Conservation (phyloP, 2,797 vertebrate genomes). For the Platalea minor region DNA sequence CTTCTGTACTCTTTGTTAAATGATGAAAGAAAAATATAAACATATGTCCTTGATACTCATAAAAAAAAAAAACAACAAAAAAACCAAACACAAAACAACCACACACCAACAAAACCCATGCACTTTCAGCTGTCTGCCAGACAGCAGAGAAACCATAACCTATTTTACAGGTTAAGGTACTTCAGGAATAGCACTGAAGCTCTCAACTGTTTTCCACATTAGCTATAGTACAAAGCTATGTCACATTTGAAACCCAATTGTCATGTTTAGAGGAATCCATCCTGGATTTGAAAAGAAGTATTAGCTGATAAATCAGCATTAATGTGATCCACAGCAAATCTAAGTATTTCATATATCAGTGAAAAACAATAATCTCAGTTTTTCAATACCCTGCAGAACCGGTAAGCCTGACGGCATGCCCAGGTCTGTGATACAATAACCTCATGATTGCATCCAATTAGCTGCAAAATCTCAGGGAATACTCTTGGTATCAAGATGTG, state of each 20-base stretch:
- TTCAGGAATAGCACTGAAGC: background rate
- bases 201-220: background rate
- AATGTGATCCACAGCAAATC: background rate
- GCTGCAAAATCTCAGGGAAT: background rate
- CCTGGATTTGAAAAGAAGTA: background rate
- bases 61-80: background rate
- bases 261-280: background rate
- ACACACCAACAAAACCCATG: background rate
- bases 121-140: background rate
- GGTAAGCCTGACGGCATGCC: background rate
- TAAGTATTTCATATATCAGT: background rate
- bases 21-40: background rate
- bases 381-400: background rate
- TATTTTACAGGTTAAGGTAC: background rate
- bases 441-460: background rate
- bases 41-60: background rate
- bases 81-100: background rate
- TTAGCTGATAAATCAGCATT: background rate
- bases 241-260: background rate
- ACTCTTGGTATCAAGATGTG: background rate
- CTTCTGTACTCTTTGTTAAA: background rate
- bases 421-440: background rate
- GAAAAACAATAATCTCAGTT: background rate
- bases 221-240: background rate
- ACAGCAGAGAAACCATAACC: background rate